Evolutionary conservation across 2,113 vertebrate genomes (phyloP).

Genomic region (Chaetorhynchus papuensis): DNA sequence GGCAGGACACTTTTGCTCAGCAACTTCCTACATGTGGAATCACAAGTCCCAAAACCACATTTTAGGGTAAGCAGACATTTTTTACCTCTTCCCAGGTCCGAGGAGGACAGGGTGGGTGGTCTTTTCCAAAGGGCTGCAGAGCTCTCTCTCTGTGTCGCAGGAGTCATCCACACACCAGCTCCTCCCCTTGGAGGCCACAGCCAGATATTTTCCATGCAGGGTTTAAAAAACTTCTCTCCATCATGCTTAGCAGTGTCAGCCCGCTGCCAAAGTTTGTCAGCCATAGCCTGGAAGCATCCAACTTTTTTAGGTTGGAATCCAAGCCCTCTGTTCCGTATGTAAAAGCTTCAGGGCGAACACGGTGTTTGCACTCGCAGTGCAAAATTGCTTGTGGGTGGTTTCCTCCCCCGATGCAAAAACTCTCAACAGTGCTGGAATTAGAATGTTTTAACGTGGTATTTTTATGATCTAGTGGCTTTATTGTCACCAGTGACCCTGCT

Average conservation of each 20-base stretch:
- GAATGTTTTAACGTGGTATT: neutral
- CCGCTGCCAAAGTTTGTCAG: neutral
- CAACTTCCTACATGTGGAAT: neutral
- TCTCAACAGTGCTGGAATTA: neutral
- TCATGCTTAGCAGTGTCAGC: neutral
- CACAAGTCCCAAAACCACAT: accelerated
- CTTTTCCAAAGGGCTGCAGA: neutral
- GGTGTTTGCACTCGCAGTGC: neutral
- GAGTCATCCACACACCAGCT: neutral
- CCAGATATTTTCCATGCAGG: neutral
- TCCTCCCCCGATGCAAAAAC: neutral
- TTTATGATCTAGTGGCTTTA: neutral
- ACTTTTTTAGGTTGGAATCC: neutral
- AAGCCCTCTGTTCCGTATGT: neutral
- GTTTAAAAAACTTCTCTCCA: neutral
- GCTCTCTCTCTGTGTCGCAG: neutral
- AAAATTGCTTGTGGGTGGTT: neutral
- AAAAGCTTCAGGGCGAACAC: neutral
- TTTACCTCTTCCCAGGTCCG: neutral
- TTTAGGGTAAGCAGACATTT: neutral
- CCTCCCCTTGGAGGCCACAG: neutral
- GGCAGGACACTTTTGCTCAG: neutral
- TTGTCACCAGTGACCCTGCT: neutral
- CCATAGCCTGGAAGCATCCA: neutral
- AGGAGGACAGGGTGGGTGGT: neutral